These are phyloP conservation scores for Mesitornis unicolor DNA, from an alignment of 2,113 vertebrate species.

Conservation along the genomic window DNA sequence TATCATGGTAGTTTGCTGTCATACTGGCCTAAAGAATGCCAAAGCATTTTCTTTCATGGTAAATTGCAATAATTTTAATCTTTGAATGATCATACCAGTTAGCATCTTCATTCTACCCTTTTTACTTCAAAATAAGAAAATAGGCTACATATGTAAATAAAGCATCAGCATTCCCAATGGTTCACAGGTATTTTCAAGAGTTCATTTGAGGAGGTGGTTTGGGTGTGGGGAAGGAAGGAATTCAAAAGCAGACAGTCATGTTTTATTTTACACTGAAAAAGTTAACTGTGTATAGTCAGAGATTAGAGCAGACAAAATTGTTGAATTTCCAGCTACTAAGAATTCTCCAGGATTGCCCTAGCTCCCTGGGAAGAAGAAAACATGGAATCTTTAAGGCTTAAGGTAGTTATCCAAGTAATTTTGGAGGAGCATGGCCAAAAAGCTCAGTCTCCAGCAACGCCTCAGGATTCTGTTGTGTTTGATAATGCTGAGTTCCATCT, in stretches of 20 bases:
- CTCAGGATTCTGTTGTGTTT: not conserved
- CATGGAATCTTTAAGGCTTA: not conserved
- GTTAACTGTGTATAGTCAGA: not conserved
- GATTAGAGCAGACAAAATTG: not conserved
- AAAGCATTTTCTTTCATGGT: not conserved
- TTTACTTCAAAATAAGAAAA: not conserved
- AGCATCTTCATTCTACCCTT: not conserved
- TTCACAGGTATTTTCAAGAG: not conserved
- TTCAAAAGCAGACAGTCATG: not conserved
- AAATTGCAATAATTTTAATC: not conserved
- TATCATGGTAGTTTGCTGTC: not conserved
- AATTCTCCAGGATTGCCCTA: not conserved
- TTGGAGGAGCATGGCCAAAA: not conserved
- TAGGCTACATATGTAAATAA: not conserved
- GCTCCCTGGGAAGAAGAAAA: not conserved
- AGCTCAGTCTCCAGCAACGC: not conserved
- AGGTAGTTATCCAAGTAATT: not conserved
- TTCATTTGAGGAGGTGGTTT: not conserved
- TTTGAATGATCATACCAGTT: not conserved
- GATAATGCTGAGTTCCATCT: not conserved
- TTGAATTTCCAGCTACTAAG: not conserved
- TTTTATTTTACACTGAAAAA: not conserved
- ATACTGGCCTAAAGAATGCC: not conserved
- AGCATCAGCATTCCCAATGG: not conserved
- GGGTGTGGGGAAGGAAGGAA: not conserved